Evolutionary conservation across 2,113 vertebrate species (phyloP), one percentile per base, ranked within the genome.

Genomic region (Alethe castanea): DNA sequence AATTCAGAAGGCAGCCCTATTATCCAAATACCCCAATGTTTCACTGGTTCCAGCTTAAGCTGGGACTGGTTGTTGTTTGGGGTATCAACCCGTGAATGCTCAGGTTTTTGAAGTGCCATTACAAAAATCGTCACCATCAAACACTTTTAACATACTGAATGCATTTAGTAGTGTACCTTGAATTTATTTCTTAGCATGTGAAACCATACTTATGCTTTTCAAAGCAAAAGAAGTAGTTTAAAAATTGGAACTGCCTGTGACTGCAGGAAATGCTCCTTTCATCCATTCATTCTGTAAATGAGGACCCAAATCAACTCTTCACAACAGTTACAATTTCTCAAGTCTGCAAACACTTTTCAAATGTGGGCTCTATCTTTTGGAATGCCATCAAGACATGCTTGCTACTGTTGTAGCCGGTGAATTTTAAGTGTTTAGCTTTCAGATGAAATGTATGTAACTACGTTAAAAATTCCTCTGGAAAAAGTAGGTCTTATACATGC

Each of bases 401-500:
- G 76, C 62, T 69, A 53, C 64, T 45, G n/a, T 28, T 47, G 44
- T 47, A 94, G 78, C 45, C 78, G 33, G n/a, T 91, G 93, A 93
- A 86, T 92, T 88, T 85, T 69, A 81, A 86, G 45, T 11, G 12
- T 72, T 82, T 88, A 74, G 62, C 48, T 91, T 88, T 77, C 78
- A 88, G 53, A 87, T 72, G 4, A 90, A 94, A 81, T 83, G 60
- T n/a, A 91, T 76, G 50, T 66, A 88, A 71, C 57, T 69, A 61
- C 62, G 77, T 74, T 74, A 87, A 95, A 92, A 82, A 91, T 70
- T 74, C 54, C 74, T 38, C 40, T 57, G 64, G 73, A 95, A 94
- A 90, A 96, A 83, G 85, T 86, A 94, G 93, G 88, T 96, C 88
- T 95, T 81, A 48, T 15, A 77, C 44, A 86, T 42, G 64, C 1